Evolutionary conservation across 2,797 vertebrate genomes (phyloP).

Genomic region (Phrynocephalus forsythii): DNA sequence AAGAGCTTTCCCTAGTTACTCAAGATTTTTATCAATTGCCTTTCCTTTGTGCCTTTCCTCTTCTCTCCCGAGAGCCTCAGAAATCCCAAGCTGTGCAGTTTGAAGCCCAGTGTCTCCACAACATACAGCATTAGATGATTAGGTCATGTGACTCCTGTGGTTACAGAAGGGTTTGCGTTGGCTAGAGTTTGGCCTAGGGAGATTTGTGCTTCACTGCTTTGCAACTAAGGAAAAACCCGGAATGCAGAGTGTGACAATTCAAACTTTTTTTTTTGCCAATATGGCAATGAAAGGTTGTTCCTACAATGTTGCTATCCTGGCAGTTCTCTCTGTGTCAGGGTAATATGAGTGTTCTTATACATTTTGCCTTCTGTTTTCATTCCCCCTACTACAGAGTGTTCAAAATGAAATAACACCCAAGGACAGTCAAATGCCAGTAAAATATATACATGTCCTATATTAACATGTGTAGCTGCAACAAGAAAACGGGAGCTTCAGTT

Average conservation of each 20-base stretch:
- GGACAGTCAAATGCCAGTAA: not conserved
- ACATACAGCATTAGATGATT: constrained; percentile 60
- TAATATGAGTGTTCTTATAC: not conserved
- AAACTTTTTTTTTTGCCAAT: constrained; percentile 46
- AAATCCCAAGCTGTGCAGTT: constrained; percentile 63
- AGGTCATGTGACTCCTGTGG: constrained; percentile 37
- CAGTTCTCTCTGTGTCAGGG: not conserved
- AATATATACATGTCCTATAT: not conserved
- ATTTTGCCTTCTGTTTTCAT: not conserved
- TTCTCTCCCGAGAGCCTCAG: constrained; percentile 31
- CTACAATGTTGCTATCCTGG: not conserved
- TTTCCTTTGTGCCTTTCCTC: constrained; percentile 1
- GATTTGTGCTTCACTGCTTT: constrained; percentile 56
- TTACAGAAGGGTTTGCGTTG: constrained; percentile 60
- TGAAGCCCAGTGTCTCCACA: constrained; percentile 54
- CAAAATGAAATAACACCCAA: not conserved
- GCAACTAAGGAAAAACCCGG: constrained; percentile 41
- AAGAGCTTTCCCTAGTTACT: constrained; percentile 36
- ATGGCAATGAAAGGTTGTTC: not conserved
- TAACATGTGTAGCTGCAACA: not conserved
- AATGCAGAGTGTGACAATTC: constrained; percentile 37
- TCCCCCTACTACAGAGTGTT: not conserved
- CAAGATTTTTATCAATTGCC: constrained; percentile 35
- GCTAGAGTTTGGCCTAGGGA: constrained; percentile 51
- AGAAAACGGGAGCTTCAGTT: not conserved